These are phyloP conservation scores for Asarcornis scutulata DNA, from an alignment of 2,113 vertebrate species.

Conservation along the genomic window DNA sequence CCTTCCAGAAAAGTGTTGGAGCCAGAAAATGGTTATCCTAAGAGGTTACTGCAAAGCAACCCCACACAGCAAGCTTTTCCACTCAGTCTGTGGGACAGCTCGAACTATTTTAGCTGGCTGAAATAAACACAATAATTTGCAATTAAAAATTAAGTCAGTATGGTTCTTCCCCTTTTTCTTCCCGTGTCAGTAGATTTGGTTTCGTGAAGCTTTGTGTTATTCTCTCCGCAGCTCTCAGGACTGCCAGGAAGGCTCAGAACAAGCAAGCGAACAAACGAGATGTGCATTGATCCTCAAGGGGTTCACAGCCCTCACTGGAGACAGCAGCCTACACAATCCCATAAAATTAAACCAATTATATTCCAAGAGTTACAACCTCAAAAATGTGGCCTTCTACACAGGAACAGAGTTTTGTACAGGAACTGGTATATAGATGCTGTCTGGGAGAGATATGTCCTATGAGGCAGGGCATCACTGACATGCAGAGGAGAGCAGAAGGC, in stretches of 20 bases:
- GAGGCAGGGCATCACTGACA: neutral
- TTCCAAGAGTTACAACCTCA: neutral
- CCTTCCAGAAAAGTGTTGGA: neutral
- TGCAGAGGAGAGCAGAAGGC: neutral
- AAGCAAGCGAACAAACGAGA: neutral
- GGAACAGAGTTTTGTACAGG: neutral
- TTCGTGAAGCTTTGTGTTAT: neutral
- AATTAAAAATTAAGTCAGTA: neutral
- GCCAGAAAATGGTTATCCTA: neutral
- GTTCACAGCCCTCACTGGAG: neutral
- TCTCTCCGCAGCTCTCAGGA: neutral
- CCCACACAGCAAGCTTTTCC: neutral
- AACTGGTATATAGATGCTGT: accelerated
- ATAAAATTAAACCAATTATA: neutral
- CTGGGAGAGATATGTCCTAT: neutral
- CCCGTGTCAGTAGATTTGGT: neutral
- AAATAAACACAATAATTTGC: neutral
- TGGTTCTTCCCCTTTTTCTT: neutral
- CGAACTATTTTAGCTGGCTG: neutral
- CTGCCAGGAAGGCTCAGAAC: neutral
- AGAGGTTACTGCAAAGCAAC: neutral
- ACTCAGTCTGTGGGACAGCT: neutral
- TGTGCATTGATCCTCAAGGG: accelerated
- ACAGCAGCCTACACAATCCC: neutral
- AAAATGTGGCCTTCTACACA: neutral